Percentiles rank a stretch among this genome's conserved stretches.
phyloP scores from a whole-genome alignment of 92 coral and sea anemone genomes.

The Epizoanthus stellaris region DNA sequence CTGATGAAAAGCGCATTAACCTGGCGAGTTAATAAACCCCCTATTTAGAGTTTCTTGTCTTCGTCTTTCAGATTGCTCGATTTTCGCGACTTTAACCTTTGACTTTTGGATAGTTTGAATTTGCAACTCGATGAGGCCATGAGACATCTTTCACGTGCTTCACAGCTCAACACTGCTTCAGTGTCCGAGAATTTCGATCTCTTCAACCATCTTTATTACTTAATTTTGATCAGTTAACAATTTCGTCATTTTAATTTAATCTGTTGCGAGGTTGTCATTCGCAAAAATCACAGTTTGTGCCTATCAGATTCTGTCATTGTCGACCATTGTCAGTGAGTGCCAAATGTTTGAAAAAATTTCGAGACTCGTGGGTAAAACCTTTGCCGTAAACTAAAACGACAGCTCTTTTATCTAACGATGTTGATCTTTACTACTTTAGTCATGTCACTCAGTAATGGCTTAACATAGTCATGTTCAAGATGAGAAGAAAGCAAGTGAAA shows the following conservation, averaged over 20 bases:
- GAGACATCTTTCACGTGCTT: background rate
- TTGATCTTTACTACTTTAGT: background rate
- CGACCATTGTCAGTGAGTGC: no score
- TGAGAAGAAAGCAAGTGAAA: background rate
- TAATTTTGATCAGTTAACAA: background rate
- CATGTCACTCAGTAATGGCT: slow-evolving; percentile 18
- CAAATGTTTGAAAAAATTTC: background rate
- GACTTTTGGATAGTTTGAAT: slow-evolving; percentile 8
- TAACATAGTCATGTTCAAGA: background rate
- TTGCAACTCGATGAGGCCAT: background rate
- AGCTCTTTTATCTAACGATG: background rate
- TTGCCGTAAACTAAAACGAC: background rate
- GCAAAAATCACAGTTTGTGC: no score
- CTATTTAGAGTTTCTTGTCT: background rate
- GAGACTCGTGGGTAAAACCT: background rate
- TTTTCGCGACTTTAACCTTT: slow-evolving; percentile 15
- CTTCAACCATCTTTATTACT: background rate
- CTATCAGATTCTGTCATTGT: no score
- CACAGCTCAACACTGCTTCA: slow-evolving; percentile 18
- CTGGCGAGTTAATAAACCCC: background rate
- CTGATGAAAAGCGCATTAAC: background rate
- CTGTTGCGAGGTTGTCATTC: no score
- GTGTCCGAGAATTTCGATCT: background rate
- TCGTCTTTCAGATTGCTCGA: background rate
- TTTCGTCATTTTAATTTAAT: no score